Evolutionary conservation across 2,888 invertebrate genomes (phyloP).

Genomic region (Drosophila infuscata): DNA sequence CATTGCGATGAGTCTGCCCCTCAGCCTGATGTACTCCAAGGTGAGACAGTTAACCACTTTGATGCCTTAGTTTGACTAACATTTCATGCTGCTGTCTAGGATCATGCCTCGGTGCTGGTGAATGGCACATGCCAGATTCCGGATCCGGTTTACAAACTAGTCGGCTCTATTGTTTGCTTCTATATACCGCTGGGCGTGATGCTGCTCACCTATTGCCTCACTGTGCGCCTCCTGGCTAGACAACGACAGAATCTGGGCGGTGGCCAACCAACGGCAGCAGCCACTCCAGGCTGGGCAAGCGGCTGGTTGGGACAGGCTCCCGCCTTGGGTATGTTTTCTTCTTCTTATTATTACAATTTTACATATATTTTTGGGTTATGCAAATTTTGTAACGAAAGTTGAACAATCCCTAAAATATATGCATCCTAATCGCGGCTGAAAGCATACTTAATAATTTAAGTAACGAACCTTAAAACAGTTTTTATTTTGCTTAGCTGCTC

Average conservation of each 20-base stretch:
- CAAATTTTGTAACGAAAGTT: neutral
- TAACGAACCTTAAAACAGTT: neutral
- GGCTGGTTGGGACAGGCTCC: conserved; percentile 89
- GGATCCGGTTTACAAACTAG: conserved; percentile 94
- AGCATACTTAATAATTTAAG: neutral
- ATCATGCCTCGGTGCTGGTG: conserved; percentile 92
- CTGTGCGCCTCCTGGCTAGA: conserved; percentile 93
- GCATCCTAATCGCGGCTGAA: neutral
- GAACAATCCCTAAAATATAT: neutral
- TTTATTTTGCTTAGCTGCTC: neutral
- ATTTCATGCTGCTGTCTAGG: conserved; percentile 85
- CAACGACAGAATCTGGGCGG: conserved; percentile 91
- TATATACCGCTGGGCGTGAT: conserved; percentile 98
- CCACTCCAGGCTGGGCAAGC: conserved; percentile 89
- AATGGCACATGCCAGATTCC: conserved; percentile 95
- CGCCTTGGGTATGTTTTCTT: conserved; percentile 85
- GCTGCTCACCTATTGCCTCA: conserved; percentile 97
- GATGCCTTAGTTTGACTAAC: neutral
- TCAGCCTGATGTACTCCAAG: conserved; percentile 95
- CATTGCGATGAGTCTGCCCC: conserved; percentile 95
- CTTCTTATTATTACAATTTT: neutral
- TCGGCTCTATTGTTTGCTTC: conserved; percentile 97
- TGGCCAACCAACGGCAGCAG: conserved; percentile 69
- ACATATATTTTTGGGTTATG: neutral
- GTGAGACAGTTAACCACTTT: conserved; percentile 85